A percentile compares a stretch with the other conserved stretches of the same genome.
Conservation (phyloP, 2,113 vertebrate species). For the Rhinoderma darwinii region DNA sequence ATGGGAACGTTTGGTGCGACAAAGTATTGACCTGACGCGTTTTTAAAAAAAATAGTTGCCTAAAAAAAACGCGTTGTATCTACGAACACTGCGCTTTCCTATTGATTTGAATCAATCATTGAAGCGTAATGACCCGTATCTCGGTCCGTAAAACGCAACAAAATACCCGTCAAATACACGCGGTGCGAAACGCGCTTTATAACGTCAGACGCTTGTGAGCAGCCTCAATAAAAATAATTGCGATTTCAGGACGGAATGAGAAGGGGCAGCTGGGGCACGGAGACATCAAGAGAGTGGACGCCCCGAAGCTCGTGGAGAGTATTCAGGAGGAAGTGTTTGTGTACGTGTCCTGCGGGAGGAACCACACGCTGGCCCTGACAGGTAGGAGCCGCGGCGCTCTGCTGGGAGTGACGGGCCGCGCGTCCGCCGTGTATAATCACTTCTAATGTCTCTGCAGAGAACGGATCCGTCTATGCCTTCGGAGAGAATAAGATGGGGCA, state of each 20-base stretch:
- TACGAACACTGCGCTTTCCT: no score
- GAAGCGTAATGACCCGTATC: no score
- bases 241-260: slow-evolving; percentile 86
- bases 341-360: slow-evolving; percentile 87
- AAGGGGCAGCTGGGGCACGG: slow-evolving; percentile 95
- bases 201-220: no score
- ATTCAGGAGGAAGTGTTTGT: slow-evolving; percentile 84
- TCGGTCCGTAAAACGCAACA: no score
- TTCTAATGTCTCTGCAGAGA: slow-evolving; percentile 73
- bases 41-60: no score
- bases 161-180: no score
- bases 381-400: slow-evolving; percentile 68
- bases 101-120: no score
- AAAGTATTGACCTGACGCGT: no score
- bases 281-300: slow-evolving; percentile 92
- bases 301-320: slow-evolving; percentile 85
- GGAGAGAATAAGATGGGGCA: slow-evolving; percentile 98
- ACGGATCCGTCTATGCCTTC: slow-evolving; percentile 85
- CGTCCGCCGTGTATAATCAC: not conserved
- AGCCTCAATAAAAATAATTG: not conserved
- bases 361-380: slow-evolving; percentile 92
- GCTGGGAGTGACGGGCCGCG: not conserved
- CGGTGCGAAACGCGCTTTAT: no score
- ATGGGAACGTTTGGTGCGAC: no score
- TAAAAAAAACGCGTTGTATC: no score